Evolutionary conservation across 2,113 vertebrate genomes (phyloP).

Genomic region (Corythornis madagascariensis): DNA sequence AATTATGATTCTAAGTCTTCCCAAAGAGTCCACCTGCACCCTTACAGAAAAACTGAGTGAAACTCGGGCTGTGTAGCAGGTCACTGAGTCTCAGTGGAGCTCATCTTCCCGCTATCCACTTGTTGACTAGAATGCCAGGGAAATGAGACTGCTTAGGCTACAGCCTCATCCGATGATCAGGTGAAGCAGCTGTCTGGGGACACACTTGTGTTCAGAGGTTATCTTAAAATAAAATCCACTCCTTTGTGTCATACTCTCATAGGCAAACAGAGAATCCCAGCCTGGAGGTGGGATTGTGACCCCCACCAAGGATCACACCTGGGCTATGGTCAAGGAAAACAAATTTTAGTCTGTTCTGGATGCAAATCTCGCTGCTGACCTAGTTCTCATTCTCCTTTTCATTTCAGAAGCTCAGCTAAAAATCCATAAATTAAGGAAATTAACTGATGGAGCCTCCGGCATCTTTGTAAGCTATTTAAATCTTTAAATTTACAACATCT

Average conservation of each 20-base stretch:
- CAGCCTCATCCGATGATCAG: neutral
- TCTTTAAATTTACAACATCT: conserved; percentile 99
- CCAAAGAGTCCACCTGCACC: neutral
- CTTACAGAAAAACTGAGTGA: neutral
- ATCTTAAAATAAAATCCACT: neutral
- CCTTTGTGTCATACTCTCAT: fast-evolving
- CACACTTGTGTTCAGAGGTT: fast-evolving
- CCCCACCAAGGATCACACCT: neutral
- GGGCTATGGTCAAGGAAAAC: conserved; percentile 54
- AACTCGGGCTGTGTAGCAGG: neutral
- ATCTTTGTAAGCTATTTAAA: conserved; percentile 99
- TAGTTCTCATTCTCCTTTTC: conserved; percentile 88
- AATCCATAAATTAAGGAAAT: conserved; percentile 99
- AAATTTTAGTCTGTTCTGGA: conserved; percentile 69
- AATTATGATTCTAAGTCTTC: neutral
- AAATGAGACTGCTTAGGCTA: neutral
- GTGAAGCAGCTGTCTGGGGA: neutral
- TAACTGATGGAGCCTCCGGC: conserved; percentile 97
- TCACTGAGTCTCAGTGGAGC: neutral
- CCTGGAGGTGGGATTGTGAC: neutral
- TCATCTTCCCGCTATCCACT: neutral
- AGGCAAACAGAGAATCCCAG: neutral
- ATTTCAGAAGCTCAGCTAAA: conserved; percentile 89
- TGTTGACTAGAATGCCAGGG: neutral
- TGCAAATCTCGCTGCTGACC: conserved; percentile 87